Evolutionary conservation across 1,140 invertebrate genomes (phyloP).

Genomic region (Bombus superbus): DNA sequence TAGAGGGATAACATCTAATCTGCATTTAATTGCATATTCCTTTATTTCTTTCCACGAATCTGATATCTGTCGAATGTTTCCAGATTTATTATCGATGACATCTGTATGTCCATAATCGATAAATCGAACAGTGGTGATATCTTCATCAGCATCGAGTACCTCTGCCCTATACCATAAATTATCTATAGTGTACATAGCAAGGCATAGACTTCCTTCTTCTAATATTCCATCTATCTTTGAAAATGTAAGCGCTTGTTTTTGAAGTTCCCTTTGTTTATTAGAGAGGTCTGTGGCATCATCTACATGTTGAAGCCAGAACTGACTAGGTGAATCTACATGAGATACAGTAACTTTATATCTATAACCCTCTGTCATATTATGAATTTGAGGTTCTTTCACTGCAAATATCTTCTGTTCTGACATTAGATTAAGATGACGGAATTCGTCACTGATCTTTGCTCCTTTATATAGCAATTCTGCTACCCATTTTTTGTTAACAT

Average conservation of each 20-base stretch:
- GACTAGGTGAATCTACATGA: conserved; percentile 73
- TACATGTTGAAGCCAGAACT: conserved; percentile 75
- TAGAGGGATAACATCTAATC: conserved; percentile 86
- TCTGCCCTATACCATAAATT: conserved; percentile 91
- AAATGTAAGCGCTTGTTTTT: conserved; percentile 82
- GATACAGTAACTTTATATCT: conserved; percentile 69
- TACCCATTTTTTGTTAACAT: conserved; percentile 75
- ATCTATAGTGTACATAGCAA: conserved; percentile 89
- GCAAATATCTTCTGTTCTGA: conserved; percentile 24
- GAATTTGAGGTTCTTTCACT: conserved; percentile 17
- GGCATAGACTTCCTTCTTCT: conserved; percentile 86
- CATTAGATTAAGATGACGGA: conserved; percentile 48
- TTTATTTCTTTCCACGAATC: conserved; percentile 82
- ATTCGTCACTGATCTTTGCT: conserved; percentile 73
- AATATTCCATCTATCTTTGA: conserved; percentile 81
- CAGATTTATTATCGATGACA: conserved; percentile 84
- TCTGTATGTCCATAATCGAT: conserved; percentile 93
- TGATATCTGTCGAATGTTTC: conserved; percentile 85
- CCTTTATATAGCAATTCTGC: conserved; percentile 69
- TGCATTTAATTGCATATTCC: conserved; percentile 85
- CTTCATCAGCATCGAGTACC: conserved; percentile 88
- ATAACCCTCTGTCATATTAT: conserved; percentile 60
- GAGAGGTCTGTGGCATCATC: conserved; percentile 60
- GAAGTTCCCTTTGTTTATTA: conserved; percentile 83
- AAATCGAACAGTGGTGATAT: conserved; percentile 89